Base-by-base conservation (phyloP, 2,113 vertebrate genomes). In the Fulmarus glacialis region DNA sequence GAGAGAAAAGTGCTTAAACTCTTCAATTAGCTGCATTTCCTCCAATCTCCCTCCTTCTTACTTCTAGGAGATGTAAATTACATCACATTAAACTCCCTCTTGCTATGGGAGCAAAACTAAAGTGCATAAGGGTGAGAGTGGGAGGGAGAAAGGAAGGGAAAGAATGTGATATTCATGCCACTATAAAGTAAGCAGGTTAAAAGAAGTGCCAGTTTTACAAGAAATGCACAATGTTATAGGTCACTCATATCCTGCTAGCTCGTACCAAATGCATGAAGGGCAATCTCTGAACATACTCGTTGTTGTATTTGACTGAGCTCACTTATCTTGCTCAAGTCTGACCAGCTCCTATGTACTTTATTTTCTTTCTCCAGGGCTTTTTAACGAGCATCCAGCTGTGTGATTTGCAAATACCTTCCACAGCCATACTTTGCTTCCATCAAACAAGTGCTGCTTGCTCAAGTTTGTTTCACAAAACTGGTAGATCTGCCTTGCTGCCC, bases 91-190 rank as follows among this genome's bases (percentile, higher is more conserved):
- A 87, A 77, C 42, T 81, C 59, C 12, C 11, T 59, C 21, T 58
- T 77, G 53, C 42, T 78, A 19, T 22, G 17, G 36, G 15, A 24
- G 17, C 58, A 86, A 77, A 91, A 48, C 34, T 43, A 11, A 70
- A 68, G 14, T 42, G 17, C 34, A 13, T 32, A n/a, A 95, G 16
- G 12, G 19, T 2, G 6, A 78, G 56, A 75, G 21, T 12, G 10
- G 26, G 56, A 84, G 81, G 53, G 32, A 42, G 22, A 43, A 43
- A 82, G 15, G 30, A 53, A 62, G 9, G 22, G 67, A 64, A 56
- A 62, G 12, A 50, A 62, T 0, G 0, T 27, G 34, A 38, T 63
- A 82, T 36, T 52, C 0, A 0, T 50, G 12, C 32, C 27, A 30
- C 52, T 91, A 10, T 53, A 70, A 88, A 68, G 34, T 16, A 36